Conservation (phyloP, 2,888 invertebrate genomes). For the Malacosoma neustria region DNA sequence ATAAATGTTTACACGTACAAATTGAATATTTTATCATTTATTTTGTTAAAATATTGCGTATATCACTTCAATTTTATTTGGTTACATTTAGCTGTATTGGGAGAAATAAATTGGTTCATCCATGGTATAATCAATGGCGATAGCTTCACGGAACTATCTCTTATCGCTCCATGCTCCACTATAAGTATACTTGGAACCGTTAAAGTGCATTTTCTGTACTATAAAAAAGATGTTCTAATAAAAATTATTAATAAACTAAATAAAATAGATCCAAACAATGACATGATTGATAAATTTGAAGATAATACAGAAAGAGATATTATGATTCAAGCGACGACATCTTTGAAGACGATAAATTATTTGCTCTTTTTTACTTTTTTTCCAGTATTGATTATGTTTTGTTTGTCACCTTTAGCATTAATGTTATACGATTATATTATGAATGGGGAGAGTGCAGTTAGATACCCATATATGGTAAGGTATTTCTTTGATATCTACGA, state of each 20-base stretch:
- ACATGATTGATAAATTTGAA: constrained; percentile 1
- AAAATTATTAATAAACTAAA: constrained; percentile 28
- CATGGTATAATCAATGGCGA: constrained; percentile 30
- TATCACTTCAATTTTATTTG: constrained; percentile 32
- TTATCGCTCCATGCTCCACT: constrained; percentile 36
- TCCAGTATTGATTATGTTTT: constrained; percentile 29
- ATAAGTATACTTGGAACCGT: constrained; percentile 33
- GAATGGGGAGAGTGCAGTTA: constrained; percentile 23
- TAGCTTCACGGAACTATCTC: constrained; percentile 33
- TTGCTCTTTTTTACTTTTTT: constrained; percentile 20
- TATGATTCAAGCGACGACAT: constrained; percentile 21
- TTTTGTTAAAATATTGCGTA: constrained; percentile 18
- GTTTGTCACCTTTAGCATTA: constrained; percentile 25
- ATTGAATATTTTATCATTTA: constrained; percentile 10
- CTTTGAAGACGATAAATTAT: constrained; percentile 22
- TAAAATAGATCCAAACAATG: constrained; percentile 18
- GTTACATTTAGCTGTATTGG: constrained; percentile 32
- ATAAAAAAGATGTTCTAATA: constrained; percentile 23
- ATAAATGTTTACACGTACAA: constrained; percentile 21
- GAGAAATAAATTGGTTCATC: constrained; percentile 34
- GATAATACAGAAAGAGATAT: constrained; percentile 16
- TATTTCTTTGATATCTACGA: constrained; percentile 39
- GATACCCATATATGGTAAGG: constrained; percentile 35
- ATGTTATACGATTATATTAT: constrained; percentile 29
- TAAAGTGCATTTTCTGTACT: constrained; percentile 28